These are phyloP conservation scores for Stercorarius parasiticus DNA, from an alignment of 2,113 vertebrate species.

Conservation along the genomic window DNA sequence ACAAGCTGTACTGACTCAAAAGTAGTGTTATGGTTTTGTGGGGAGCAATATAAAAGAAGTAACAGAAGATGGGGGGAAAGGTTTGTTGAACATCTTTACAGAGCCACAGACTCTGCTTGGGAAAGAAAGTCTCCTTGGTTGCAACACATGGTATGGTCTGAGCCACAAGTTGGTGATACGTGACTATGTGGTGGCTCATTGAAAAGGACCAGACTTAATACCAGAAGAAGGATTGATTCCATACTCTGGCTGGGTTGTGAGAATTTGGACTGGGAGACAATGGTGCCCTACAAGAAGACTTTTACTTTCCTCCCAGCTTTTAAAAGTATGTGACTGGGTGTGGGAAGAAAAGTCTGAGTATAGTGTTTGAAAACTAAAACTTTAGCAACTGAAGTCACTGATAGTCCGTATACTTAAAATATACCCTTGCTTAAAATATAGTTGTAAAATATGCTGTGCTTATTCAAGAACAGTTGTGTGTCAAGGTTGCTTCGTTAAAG, in stretches of 20 bases:
- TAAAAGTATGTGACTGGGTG: not conserved
- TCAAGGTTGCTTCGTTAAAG: not conserved
- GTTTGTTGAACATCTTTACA: not conserved
- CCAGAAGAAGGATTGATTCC: not conserved
- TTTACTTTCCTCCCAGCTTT: not conserved
- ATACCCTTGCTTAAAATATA: not conserved
- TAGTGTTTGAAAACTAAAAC: not conserved
- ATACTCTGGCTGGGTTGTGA: not conserved
- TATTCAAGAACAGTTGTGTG: not conserved
- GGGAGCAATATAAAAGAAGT: not conserved
- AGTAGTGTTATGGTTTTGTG: not conserved
- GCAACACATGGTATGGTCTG: not conserved
- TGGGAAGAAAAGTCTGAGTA: not conserved
- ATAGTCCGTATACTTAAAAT: not conserved
- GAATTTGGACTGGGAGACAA: not conserved
- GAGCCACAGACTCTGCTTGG: not conserved
- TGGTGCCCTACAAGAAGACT: not conserved
- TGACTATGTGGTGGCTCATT: not conserved
- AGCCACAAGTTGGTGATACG: not conserved
- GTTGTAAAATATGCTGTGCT: not conserved
- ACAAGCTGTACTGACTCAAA: not conserved
- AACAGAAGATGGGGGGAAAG: not conserved
- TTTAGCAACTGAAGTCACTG: not conserved
- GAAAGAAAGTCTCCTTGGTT: not conserved
- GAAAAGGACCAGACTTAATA: not conserved